Base-by-base conservation (phyloP, 1,140 invertebrate genomes). In the Anoplophora glabripennis region DNA sequence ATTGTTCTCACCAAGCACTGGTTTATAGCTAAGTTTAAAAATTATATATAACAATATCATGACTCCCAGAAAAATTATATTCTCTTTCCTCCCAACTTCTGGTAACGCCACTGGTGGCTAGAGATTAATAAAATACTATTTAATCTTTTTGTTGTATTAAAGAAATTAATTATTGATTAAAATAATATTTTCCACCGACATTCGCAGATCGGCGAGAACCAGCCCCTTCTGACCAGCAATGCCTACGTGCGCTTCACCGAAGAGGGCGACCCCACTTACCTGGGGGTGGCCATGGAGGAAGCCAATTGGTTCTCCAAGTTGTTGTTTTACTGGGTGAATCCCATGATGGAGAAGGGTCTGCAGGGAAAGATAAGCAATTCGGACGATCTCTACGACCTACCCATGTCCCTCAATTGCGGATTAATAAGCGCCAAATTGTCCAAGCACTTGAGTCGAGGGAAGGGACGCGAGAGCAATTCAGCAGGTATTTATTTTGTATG, bases 311-410 rank as follows among this genome's bases (percentile, higher is more conserved):
- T 87, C 1, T 93, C 92, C 0, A 86, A 85, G 69, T 77, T 97
- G 5, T 77, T 89, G 11, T 96, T 98, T 72, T 78, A 84, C 59
- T 98, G 94, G 94, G 92, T 96, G 0, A 83, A 88, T 58, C 89
- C 89, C 7, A 75, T 98, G 37, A 88, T 98, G 76, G 70, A 83
- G 47, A 94, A 93, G 80, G 94, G 94, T 4, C 79, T 84, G 4
- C 80, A 83, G 46, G 86, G 87, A 7, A 82, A 86, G 61, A 75
- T 98, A 7, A 81, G 83, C 51, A 82, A 83, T 68, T 76, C 85
- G 0, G 89, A 93, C 72, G 93, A 96, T 79, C 75, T 98, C 0
- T 94, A 89, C 78, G 87, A 93, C 75, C 76, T 98, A 41, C 94
- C 94, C 0, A 77, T 82, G 33, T 77, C 81, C 45, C 76, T 94